Base-by-base conservation (phyloP, 2,797 vertebrate species). In the Melopsittacus undulatus region DNA sequence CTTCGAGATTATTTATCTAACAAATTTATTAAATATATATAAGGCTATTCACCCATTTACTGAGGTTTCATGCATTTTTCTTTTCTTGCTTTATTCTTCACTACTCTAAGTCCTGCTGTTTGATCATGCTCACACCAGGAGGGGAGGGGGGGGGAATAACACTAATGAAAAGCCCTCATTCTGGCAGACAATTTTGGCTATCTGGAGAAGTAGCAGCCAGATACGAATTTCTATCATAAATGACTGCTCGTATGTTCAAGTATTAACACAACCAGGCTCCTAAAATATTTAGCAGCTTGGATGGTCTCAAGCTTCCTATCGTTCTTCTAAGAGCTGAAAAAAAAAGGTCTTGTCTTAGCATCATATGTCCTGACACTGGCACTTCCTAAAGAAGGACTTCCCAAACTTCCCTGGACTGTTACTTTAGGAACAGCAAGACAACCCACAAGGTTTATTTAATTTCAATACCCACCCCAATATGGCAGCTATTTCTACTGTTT, bases 361-460 rank as follows among this genome's bases (percentile, higher is more conserved):
- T 94, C 89, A 93, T 69, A 97, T 54, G 89, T 94, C 96, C 51
- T 96, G 89, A 96, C 93, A 97, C 74, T 97, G 93, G 89, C 96
- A 97, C 88, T 96, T 97, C 92, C 96, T 96, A 83, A 40, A 96
- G 38, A 91, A 95, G 70, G 86, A 93, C n/a, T 97, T 95, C 93
- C 88, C 97, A 94, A 85, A 87, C 93, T 97, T 97, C 98, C 97
- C 98, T 99, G 98, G 98, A 99, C 98, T 98, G 98, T 98, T 98
- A 98, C 97, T 98, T 98, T 97, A 98, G 98, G 98, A 99, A 99
- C 98, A 99, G 98, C 99, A 99, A 98, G 98, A 99, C 98, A 98
- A 98, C 97, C 98, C 98, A 98, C 96, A 98, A 98, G 98, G 97
- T 98, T 98, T 96, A 97, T 96, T 98, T 96, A 92, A 95, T 97